Conservation (phyloP, 2,797 vertebrate genomes). For the Otolemur crassicaudatus region DNA sequence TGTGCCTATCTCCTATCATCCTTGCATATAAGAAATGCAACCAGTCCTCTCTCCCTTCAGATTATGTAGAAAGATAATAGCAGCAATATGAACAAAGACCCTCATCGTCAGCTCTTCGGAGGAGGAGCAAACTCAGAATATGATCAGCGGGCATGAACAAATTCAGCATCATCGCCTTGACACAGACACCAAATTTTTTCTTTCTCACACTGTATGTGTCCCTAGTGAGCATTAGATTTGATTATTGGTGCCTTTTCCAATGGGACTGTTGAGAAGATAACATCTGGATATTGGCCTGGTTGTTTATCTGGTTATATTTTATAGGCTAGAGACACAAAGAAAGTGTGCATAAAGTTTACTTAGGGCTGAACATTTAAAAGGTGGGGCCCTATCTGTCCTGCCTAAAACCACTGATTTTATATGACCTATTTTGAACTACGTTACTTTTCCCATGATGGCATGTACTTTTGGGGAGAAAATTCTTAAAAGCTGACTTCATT, state of each 20-base stretch:
- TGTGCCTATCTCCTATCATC: background rate
- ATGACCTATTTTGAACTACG: background rate
- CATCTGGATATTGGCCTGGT: background rate
- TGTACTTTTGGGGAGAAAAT: background rate
- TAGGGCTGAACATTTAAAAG: constrained; percentile 21
- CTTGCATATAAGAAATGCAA: background rate
- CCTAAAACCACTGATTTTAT: constrained; percentile 13
- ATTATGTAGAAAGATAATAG: background rate
- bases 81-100: background rate
- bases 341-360: constrained; percentile 36
- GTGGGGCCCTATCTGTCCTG: background rate
- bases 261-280: constrained; percentile 58
- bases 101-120: background rate
- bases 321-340: background rate
- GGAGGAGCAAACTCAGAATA: background rate
- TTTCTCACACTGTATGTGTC: background rate
- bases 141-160: background rate
- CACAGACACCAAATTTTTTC: background rate
- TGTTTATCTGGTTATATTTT: constrained; percentile 46
- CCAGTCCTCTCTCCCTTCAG: background rate
- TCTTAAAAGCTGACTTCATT: constrained; percentile 24
- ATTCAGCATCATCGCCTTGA: background rate
- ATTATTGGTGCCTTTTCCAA: background rate
- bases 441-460: background rate
- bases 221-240: background rate